These are phyloP conservation scores for Crotalus viridis DNA, from an alignment of 2,113 vertebrate species.

Conservation along the genomic window DNA sequence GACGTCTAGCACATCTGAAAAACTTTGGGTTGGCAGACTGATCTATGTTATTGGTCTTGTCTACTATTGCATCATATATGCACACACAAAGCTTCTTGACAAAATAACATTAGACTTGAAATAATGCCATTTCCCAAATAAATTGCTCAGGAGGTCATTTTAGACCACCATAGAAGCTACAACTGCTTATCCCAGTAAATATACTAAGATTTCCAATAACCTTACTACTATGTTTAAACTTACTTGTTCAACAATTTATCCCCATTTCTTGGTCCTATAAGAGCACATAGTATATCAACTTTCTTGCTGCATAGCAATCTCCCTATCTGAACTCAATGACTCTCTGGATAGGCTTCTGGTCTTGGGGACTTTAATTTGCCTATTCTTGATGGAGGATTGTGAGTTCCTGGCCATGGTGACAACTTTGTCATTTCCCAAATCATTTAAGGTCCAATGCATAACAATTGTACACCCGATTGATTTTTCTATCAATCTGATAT, in stretches of 20 bases:
- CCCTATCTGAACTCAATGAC: not conserved
- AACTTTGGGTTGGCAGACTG: not conserved
- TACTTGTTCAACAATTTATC: not conserved
- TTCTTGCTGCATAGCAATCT: not conserved
- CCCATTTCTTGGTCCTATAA: not conserved
- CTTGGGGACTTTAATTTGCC: not conserved
- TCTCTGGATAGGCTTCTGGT: not conserved
- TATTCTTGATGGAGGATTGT: not conserved
- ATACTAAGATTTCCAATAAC: not conserved
- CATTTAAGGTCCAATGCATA: not conserved
- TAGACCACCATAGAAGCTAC: not conserved
- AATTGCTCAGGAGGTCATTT: conserved; percentile 2
- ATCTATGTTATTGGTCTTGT: not conserved
- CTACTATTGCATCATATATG: not conserved
- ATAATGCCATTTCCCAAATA: not conserved
- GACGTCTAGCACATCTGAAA: not conserved
- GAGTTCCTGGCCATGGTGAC: not conserved
- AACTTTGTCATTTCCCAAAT: not conserved
- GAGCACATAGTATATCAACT: not conserved
- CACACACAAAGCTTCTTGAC: not conserved
- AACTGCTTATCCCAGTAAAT: not conserved
- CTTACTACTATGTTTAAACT: not conserved
- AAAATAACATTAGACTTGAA: not conserved
- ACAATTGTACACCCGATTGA: not conserved
- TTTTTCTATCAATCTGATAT: not conserved